Percentiles rank a stretch among this genome's conserved stretches.
These are phyloP conservation scores for Arvicanthis niloticus DNA, from an alignment of 2,113 vertebrate species.

Conservation along the genomic window DNA sequence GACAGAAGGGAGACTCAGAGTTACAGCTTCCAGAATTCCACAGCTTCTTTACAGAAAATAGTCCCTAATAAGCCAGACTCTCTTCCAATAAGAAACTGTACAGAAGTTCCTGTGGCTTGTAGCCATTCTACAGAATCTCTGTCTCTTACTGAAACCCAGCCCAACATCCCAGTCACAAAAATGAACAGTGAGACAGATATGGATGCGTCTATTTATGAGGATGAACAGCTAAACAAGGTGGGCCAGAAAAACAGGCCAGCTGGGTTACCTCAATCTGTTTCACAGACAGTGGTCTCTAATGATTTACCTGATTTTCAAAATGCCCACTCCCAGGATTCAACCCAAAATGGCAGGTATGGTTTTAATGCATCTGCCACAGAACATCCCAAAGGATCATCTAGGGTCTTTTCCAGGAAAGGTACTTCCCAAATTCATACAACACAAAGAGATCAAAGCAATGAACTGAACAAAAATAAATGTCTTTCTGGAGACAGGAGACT, in stretches of 20 bases:
- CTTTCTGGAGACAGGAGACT: constrained; percentile 5
- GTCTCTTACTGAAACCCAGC: constrained; percentile 15
- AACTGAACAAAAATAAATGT: constrained; percentile 67
- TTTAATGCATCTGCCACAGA: constrained; percentile 50
- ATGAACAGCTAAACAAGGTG: constrained; percentile 52
- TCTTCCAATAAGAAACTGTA: constrained; percentile 63
- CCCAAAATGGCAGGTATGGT: constrained; percentile 46
- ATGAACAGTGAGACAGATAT: constrained; percentile 73
- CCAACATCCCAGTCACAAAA: constrained; percentile 9
- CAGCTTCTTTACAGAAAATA: constrained; percentile 50
- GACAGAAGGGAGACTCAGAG: constrained; percentile 61
- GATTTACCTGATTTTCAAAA: not conserved
- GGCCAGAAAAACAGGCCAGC: constrained; percentile 13
- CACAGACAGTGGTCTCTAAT: constrained; percentile 66
- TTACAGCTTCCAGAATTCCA: constrained; percentile 61
- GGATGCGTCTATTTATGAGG: constrained; percentile 49
- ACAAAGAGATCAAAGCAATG: constrained; percentile 41
- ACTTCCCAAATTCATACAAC: constrained; percentile 45
- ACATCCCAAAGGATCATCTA: constrained; percentile 70
- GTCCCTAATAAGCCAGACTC: constrained; percentile 64
- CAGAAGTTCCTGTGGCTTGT: constrained; percentile 65
- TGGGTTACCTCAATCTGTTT: constrained; percentile 22
- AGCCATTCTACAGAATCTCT: not conserved
- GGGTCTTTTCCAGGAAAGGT: constrained; percentile 71
- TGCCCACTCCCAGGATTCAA: constrained; percentile 64